Evolutionary conservation across 2,113 vertebrate species (phyloP).

Genomic region (Marmota monax): DNA sequence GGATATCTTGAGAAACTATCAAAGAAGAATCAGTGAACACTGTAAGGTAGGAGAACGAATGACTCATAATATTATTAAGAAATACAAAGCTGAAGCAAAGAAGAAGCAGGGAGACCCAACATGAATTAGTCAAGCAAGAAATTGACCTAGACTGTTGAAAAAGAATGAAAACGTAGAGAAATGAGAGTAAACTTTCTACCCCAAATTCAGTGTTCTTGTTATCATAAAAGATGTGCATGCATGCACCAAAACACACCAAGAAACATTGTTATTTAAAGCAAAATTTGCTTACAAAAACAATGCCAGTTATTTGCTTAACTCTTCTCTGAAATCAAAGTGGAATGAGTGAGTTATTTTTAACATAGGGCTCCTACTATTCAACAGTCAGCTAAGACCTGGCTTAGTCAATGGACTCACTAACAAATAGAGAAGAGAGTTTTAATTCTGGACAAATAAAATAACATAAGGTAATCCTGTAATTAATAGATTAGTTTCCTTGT

Average conservation of each 20-base stretch:
- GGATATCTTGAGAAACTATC: not conserved
- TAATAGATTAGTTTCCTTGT: not conserved
- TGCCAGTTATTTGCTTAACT: not conserved
- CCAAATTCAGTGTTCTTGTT: not conserved
- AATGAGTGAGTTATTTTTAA: not conserved
- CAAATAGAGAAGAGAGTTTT: not conserved
- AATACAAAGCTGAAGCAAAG: not conserved
- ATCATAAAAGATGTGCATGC: not conserved
- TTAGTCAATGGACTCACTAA: not conserved
- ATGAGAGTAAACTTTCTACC: not conserved
- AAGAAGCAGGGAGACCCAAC: not conserved
- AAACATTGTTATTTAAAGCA: not conserved
- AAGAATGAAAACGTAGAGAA: not conserved
- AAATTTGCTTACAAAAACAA: conserved; percentile 29
- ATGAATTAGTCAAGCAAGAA: not conserved
- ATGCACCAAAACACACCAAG: not conserved
- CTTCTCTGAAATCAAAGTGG: conserved; percentile 41
- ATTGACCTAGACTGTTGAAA: not conserved
- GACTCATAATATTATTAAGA: not conserved
- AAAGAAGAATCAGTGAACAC: not conserved
- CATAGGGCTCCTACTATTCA: not conserved
- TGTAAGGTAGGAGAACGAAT: not conserved
- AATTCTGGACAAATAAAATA: conserved; percentile 39
- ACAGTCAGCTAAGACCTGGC: not conserved
- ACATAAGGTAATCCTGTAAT: not conserved